Conservation (phyloP, 2,888 invertebrate genomes). For the Noctua fimbriata region DNA sequence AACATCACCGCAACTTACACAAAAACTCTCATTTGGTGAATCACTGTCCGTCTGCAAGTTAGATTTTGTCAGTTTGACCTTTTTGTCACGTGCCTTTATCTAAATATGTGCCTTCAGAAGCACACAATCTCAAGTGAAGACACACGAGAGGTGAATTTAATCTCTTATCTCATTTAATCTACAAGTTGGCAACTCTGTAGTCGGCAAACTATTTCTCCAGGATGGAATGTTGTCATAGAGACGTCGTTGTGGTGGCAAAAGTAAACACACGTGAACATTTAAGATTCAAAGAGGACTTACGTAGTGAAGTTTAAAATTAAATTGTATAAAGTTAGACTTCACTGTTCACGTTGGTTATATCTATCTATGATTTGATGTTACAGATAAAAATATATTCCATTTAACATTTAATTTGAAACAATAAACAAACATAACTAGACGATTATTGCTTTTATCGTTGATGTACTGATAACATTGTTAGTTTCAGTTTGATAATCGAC, state of each 20-base stretch:
- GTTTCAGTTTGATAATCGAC: constrained; percentile 35
- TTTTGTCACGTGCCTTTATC: constrained; percentile 44
- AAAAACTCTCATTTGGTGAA: constrained; percentile 11
- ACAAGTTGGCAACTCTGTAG: constrained; percentile 74
- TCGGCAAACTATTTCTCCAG: constrained; percentile 79
- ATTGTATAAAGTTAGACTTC: constrained; percentile 44
- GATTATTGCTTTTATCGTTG: constrained; percentile 48
- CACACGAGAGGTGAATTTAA: constrained; percentile 75
- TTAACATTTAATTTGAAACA: constrained; percentile 46
- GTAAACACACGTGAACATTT: constrained; percentile 63
- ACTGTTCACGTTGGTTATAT: constrained; percentile 31
- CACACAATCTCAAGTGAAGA: constrained; percentile 49
- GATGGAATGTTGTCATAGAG: constrained; percentile 78
- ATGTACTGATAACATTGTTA: constrained; percentile 46
- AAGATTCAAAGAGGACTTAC: constrained; percentile 59
- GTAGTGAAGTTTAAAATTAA: constrained; percentile 44
- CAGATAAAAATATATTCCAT: constrained; percentile 27
- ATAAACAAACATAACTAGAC: constrained; percentile 48
- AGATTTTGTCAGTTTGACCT: constrained; percentile 35
- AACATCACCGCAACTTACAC: constrained; percentile 7
- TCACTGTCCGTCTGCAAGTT: constrained; percentile 22
- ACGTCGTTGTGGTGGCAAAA: constrained; percentile 67
- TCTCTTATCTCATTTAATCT: constrained; percentile 78
- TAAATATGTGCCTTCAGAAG: constrained; percentile 52
- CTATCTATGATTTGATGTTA: constrained; percentile 17